These are phyloP conservation scores for Aradophagus sp. DNA, from an alignment of 1,140 invertebrate species.

Conservation along the genomic window DNA sequence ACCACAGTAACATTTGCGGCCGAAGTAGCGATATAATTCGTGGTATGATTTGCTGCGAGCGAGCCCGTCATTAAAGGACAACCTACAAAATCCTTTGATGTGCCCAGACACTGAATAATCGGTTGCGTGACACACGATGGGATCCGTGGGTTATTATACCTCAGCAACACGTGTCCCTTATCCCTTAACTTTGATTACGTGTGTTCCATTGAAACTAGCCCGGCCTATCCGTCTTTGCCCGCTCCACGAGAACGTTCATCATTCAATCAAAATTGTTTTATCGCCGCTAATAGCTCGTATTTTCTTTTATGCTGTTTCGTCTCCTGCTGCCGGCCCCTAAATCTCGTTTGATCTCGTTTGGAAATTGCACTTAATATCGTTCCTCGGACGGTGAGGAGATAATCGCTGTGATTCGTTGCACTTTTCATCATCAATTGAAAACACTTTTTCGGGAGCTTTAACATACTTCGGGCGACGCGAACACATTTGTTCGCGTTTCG, in stretches of 20 bases:
- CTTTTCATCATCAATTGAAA: no score
- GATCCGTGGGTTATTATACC: conserved; percentile 43
- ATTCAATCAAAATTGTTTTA: conserved; percentile 42
- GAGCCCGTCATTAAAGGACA: conserved; percentile 56
- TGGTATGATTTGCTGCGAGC: conserved; percentile 15
- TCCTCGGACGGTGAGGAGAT: no score
- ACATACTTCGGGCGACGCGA: no score
- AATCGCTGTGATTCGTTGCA: no score
- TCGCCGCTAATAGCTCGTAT: conserved; percentile 6
- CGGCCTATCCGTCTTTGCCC: conserved; percentile 13
- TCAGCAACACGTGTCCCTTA: conserved; percentile 52
- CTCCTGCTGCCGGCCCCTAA: no score
- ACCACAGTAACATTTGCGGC: no score
- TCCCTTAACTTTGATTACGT: conserved; percentile 40
- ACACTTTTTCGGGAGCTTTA: no score
- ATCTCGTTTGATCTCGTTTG: no score
- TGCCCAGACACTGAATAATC: conserved; percentile 43
- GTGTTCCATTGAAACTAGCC: conserved; percentile 27
- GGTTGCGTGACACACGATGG: conserved; percentile 38
- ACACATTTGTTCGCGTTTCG: no score
- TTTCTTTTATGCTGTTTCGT: no score
- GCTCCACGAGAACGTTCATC: conserved; percentile 24
- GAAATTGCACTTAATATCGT: no score
- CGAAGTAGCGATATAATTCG: no score
- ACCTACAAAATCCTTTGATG: conserved; percentile 61